Evolutionary conservation across 2,888 invertebrate species (phyloP).

Genomic region (Drosophila histrio): DNA sequence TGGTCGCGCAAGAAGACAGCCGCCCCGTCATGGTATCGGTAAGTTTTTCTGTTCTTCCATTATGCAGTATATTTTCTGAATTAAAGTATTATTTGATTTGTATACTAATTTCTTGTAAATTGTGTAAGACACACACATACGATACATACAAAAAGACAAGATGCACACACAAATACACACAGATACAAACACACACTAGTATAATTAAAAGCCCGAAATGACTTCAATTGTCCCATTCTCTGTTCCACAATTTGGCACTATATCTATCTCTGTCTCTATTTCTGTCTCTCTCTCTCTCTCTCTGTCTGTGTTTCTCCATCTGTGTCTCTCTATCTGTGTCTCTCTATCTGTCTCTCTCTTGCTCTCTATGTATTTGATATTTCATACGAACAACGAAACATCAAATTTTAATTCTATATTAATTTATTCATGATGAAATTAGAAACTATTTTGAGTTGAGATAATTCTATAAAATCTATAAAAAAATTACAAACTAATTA

Average conservation of each 20-base stretch:
- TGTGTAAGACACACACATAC: constrained; percentile 1
- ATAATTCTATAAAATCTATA: neutral
- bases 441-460: neutral
- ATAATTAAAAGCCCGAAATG: neutral
- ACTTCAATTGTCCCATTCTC: constrained; percentile 6
- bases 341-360: constrained; percentile 9
- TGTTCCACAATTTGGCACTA: constrained; percentile 5
- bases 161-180: constrained; percentile 16
- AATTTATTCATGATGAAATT: neutral
- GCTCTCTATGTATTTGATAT: constrained; percentile 26
- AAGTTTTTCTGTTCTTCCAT: constrained; percentile 71
- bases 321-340: constrained; percentile 7
- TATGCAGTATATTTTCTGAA: constrained; percentile 3
- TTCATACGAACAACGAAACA: neutral
- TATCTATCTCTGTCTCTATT: constrained; percentile 5
- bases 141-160: constrained; percentile 11
- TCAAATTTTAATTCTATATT: neutral
- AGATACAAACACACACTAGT: constrained; percentile 19
- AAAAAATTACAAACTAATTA: neutral
- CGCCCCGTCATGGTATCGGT: constrained; percentile 85
- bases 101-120: neutral
- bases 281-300: constrained; percentile 16
- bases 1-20: constrained; percentile 85
- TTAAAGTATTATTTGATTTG: neutral
- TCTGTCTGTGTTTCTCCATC: constrained; percentile 10